These are phyloP conservation scores for Hydra vulgaris DNA, from an alignment of 30 jellyfish, hydroid and myxozoan species.

Conservation along the genomic window DNA sequence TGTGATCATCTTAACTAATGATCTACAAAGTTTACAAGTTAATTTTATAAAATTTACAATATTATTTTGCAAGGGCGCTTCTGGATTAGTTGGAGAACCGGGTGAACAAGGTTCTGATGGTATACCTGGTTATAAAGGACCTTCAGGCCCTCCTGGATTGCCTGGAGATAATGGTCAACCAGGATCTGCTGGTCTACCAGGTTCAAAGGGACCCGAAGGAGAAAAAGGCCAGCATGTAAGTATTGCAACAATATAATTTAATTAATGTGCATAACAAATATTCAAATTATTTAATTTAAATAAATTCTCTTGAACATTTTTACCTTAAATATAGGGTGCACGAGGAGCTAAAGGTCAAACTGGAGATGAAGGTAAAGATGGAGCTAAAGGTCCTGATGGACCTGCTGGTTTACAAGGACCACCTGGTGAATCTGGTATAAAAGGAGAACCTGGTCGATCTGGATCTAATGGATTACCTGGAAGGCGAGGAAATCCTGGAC, in stretches of 20 bases:
- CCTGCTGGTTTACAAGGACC: slow-evolving; percentile 60
- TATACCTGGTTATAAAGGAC: slow-evolving; percentile 31
- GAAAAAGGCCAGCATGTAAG: slow-evolving; percentile 49
- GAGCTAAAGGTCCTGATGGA: slow-evolving; percentile 70
- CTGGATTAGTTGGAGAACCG: slow-evolving; percentile 28
- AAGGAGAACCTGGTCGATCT: slow-evolving; percentile 49
- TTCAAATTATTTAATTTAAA: too few species aligned
- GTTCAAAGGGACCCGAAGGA: slow-evolving; percentile 41
- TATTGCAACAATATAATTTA: neutral
- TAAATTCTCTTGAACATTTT: too few species aligned
- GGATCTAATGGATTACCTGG: slow-evolving; percentile 61
- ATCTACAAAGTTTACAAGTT: neutral
- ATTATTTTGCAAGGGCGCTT: slow-evolving; percentile 21
- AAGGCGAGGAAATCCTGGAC: slow-evolving; percentile 49
- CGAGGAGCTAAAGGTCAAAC: slow-evolving; percentile 59
- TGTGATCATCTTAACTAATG: too few species aligned
- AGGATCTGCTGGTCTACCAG: slow-evolving; percentile 40
- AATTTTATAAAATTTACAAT: neutral
- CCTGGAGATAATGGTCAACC: slow-evolving; percentile 37
- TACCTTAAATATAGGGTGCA: slow-evolving; percentile 19
- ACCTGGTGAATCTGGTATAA: slow-evolving; percentile 62
- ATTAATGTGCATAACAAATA: neutral
- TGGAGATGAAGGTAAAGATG: slow-evolving; percentile 52
- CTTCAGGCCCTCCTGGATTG: slow-evolving; percentile 24
- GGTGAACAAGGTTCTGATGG: slow-evolving; percentile 44